phyloP scores from a whole-genome alignment of 2,113 vertebrate genomes.

The Petrocephalus microphthalmus region DNA sequence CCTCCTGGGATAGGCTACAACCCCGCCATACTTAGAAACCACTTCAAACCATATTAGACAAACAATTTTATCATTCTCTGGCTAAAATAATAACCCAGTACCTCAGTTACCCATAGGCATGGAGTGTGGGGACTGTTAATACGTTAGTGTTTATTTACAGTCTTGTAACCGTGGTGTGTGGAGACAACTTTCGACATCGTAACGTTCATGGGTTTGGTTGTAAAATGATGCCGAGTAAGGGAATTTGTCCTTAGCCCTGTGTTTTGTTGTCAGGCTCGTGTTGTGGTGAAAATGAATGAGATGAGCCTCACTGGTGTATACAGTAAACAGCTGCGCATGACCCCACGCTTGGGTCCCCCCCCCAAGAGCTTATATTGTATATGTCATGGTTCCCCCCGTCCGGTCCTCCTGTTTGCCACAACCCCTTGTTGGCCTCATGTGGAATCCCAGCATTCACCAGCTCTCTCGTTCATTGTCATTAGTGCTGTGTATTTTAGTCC shows the following conservation, averaged over 20 bases:
- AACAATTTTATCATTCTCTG: not conserved
- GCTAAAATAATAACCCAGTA: not conserved
- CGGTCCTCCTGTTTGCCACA: no score
- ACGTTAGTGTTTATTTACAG: constrained; percentile 3
- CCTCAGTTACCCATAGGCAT: not conserved
- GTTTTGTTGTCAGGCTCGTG: not conserved
- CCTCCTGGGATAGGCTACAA: not conserved
- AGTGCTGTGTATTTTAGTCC: no score
- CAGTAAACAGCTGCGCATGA: constrained; percentile 8
- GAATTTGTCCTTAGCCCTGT: not conserved
- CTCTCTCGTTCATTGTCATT: no score
- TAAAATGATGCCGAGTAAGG: not conserved
- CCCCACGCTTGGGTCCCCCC: not conserved
- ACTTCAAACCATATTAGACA: not conserved
- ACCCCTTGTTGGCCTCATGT: no score
- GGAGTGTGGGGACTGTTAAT: not conserved
- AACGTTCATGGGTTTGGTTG: not conserved
- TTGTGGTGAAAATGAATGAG: constrained; percentile 3
- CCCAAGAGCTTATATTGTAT: not conserved
- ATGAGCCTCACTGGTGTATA: not conserved
- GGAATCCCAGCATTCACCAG: no score
- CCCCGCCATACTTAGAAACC: not conserved
- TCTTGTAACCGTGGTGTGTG: not conserved
- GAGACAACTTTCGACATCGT: not conserved
- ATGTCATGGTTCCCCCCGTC: no score